These are phyloP conservation scores for Agonopterix subpropinquella DNA, from an alignment of 2,888 invertebrate genomes.

Conservation along the genomic window DNA sequence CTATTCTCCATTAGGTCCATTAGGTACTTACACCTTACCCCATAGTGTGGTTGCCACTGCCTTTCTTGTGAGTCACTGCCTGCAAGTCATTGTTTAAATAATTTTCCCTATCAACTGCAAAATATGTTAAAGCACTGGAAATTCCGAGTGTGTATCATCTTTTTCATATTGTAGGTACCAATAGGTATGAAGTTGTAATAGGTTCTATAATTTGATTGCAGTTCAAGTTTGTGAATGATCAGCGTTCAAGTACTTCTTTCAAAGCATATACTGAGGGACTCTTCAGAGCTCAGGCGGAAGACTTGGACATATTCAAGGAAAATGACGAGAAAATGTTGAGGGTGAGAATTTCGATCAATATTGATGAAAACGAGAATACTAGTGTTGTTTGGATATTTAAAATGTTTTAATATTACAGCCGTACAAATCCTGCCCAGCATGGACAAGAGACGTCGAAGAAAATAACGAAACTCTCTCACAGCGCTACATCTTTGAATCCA, in stretches of 20 bases:
- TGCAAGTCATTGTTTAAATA: no score
- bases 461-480: conserved; percentile 56
- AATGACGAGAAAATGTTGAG: conserved; percentile 60
- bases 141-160: no score
- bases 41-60: no score
- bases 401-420: conserved; percentile 53
- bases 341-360: conserved; percentile 23
- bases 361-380: no score
- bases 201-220: conserved; percentile 39
- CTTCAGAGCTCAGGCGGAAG: conserved; percentile 71
- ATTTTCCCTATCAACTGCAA: no score
- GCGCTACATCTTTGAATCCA: conserved; percentile 53
- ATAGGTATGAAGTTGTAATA: neutral
- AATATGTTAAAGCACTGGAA: no score
- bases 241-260: conserved; percentile 77
- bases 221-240: conserved; percentile 78
- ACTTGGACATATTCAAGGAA: conserved; percentile 42
- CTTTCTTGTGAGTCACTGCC: no score
- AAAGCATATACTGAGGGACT: conserved; percentile 80
- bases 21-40: no score
- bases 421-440: conserved; percentile 78
- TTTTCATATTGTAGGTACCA: neutral
- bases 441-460: conserved; percentile 69
- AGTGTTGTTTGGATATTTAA: neutral
- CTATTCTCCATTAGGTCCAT: no score